A percentile compares a stretch with the other conserved stretches of the same genome.
These are phyloP conservation scores for Poliocrania exsul DNA, from an alignment of 2,797 vertebrate genomes.

Conservation along the genomic window DNA sequence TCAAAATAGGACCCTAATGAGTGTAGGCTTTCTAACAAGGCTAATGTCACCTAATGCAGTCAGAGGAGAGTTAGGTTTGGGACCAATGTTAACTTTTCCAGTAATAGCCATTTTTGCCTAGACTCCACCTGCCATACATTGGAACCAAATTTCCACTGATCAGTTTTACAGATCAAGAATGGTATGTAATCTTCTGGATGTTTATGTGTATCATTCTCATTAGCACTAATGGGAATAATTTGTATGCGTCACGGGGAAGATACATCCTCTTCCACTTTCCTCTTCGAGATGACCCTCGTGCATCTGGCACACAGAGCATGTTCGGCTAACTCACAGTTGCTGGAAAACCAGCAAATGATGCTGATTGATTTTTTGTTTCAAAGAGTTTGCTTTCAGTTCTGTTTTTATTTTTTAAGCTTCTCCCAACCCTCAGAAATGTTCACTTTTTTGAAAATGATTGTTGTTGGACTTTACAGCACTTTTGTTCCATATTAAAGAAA, in stretches of 20 bases:
- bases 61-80: background rate
- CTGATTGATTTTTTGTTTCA: slow-evolving; percentile 13
- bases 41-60: background rate
- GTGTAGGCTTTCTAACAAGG: background rate
- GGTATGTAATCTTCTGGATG: slow-evolving; percentile 70
- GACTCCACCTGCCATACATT: slow-evolving; percentile 62
- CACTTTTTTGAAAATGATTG: slow-evolving; percentile 46
- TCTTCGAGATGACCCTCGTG: background rate
- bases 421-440: slow-evolving; percentile 58
- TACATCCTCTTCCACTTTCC: slow-evolving; percentile 40
- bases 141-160: slow-evolving; percentile 67
- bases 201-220: slow-evolving; percentile 69
- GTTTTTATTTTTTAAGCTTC: slow-evolving; percentile 34
- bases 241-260: slow-evolving; percentile 46
- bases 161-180: slow-evolving; percentile 69
- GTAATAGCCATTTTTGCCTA: slow-evolving; percentile 69
- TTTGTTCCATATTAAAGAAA: slow-evolving; percentile 58
- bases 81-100: slow-evolving; percentile 52
- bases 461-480: slow-evolving; percentile 40
- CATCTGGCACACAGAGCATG: slow-evolving; percentile 52
- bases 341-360: slow-evolving; percentile 32
- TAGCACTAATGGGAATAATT: slow-evolving; percentile 65
- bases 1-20: background rate
- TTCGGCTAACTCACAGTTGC: slow-evolving; percentile 41
- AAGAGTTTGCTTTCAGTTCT: slow-evolving; percentile 57